Evolutionary conservation across 2,113 vertebrate genomes (phyloP), one percentile per base, ranked within the genome.

Genomic region (Aptenodytes patagonicus): DNA sequence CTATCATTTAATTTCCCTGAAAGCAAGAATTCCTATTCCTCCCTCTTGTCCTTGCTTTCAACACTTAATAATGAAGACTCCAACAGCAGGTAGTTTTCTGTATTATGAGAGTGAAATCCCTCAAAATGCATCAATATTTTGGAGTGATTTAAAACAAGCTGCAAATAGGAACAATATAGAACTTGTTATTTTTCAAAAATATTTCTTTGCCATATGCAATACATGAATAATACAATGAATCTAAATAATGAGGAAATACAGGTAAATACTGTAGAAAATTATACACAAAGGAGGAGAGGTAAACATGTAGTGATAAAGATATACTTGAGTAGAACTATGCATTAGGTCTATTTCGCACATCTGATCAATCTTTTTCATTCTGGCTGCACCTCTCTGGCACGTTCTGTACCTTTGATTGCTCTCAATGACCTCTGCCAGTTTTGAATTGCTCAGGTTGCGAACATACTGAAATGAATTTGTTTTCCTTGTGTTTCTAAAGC

Each of bases 401-500:
- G 1, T 83, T 75, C 75, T 57, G 28, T 85, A 92, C 47, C 44
- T 89, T 65, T 90, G 55, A 76, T 87, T 91, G 80, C 68, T 95
- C 87, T 87, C 71, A 89, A 44, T 95, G 97, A 98, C 97, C 96
- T 97, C 76, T 93, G 81, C 60, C 89, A 81, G 13, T 87, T 93
- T 86, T 58, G 85, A 96, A 92, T 86, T 61, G 93, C 68, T 97
- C 97, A 95, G 44, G 95, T 58, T 96, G 92, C n/a, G 79, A 97
- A 96, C 83, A 90, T 55, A 96, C 95, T 85, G 77, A 93, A 98
- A 96, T 38, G 21, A 97, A 96, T 98, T 98, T 97, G 93, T 94
- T 98, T 97, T 97, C 96, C 97, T 98, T 92, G 36, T 97, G 96
- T 97, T 98, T 98, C 96, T 95, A 97, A 97, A 98, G 94, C 84